These are phyloP conservation scores for Hydrocynus forskahlii DNA, from an alignment of 2,797 vertebrate species.

Conservation along the genomic window DNA sequence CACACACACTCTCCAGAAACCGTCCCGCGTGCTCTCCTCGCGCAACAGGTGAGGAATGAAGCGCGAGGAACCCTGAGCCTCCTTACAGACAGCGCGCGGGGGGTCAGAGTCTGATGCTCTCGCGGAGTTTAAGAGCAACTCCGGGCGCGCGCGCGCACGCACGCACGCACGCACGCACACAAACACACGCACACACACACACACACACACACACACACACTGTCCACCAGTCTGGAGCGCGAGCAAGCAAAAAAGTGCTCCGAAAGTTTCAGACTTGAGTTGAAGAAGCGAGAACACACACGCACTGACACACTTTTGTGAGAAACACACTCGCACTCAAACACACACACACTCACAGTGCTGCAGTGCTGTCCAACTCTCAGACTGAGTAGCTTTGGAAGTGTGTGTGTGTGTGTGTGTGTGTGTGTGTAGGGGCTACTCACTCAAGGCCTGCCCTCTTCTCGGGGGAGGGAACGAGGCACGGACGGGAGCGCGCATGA, in stretches of 20 bases:
- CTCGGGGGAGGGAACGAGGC: constrained; percentile 47
- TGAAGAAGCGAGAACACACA: neutral
- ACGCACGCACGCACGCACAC: neutral
- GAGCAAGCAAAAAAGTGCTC: neutral
- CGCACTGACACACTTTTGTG: neutral
- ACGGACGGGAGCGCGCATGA: constrained; percentile 21
- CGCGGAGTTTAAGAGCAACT: too few relatives aligned
- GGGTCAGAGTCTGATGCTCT: neutral
- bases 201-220: too few relatives aligned
- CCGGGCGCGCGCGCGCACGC: neutral
- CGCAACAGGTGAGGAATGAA: too few relatives aligned
- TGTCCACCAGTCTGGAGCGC: neutral
- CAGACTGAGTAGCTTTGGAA: constrained; percentile 50
- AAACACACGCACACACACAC: neutral
- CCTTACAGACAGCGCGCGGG: too few relatives aligned
- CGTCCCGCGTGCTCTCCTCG: too few relatives aligned
- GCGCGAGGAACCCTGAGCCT: too few relatives aligned
- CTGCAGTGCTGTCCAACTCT: neutral
- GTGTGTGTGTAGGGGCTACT: neutral
- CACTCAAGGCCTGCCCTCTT: constrained; percentile 50
- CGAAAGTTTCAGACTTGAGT: neutral
- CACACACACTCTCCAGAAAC: too few relatives aligned
- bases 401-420: constrained; percentile 33
- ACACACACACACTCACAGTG: neutral
- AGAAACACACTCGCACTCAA: neutral